phyloP scores from a whole-genome alignment of 1,140 invertebrate genomes.

The Danaus melanippus region DNA sequence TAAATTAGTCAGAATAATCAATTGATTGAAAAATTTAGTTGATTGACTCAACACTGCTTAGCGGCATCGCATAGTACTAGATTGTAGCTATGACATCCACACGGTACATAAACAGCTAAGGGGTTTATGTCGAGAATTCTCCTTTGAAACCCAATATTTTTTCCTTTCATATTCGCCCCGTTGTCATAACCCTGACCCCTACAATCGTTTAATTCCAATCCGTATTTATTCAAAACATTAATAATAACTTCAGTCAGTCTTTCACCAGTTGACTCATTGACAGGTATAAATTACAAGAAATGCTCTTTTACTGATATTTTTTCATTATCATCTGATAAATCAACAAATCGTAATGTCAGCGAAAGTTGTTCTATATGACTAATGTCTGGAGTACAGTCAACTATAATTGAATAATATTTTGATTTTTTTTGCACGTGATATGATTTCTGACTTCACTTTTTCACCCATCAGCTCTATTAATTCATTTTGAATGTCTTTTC shows the following conservation, averaged over 20 bases:
- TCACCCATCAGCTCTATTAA: too few species aligned
- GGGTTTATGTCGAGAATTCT: conserved; percentile 29
- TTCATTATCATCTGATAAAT: conserved; percentile 7
- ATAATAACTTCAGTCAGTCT: conserved; percentile 27
- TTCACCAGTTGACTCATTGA: conserved; percentile 30
- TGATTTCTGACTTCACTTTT: too few species aligned
- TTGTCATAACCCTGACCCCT: conserved; percentile 32
- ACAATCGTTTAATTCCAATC: conserved; percentile 21
- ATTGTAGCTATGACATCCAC: conserved; percentile 30
- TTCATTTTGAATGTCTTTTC: too few species aligned
- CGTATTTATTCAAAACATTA: conserved; percentile 28
- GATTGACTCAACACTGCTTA: too few species aligned
- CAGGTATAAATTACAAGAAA: conserved; percentile 29
- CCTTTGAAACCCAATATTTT: conserved; percentile 34
- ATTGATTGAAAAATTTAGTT: too few species aligned
- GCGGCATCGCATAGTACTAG: too few species aligned
- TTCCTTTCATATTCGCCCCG: conserved; percentile 32
- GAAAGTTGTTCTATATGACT: too few species aligned
- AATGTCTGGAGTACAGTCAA: too few species aligned
- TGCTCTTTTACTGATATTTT: conserved; percentile 31
- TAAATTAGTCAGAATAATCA: too few species aligned
- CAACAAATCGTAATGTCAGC: too few species aligned
- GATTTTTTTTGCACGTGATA: too few species aligned
- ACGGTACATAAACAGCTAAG: conserved; percentile 27
- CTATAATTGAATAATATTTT: too few species aligned